Base-by-base conservation (phyloP, 2,888 invertebrate species). In the Rhabditoides inermis region DNA sequence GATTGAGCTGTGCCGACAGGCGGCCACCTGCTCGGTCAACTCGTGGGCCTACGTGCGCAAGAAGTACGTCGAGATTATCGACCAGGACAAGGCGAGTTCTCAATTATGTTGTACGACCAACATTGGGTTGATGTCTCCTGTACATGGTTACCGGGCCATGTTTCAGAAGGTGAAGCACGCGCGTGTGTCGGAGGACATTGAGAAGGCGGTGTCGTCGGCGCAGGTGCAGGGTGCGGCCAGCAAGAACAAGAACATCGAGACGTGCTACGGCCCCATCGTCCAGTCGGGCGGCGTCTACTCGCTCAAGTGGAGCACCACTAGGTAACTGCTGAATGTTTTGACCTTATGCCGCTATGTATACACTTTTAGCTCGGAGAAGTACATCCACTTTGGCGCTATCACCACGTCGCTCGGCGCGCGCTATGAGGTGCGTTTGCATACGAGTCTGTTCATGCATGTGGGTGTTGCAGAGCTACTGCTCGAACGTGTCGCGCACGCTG, bases 251-350 rank as follows among this genome's bases (percentile, higher is more conserved):
- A 84, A 84, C 26, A 87, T 90, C 3, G 95, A 98, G 75, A 88
- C 91, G 85, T 98, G 95, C 76, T 99, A 95, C 77, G 91, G 94
- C 0, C 89, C 98, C 0, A 99, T 99, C 54, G 90, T 99, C 72
- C 98, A 98, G 78, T 95, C 94, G 32, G 98, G 98, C 7, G 95
- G 94, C n/a, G 85, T 87, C 76, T 98, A 95, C 80, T 88, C 86
- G 74, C 82, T 99, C 42, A 99, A 98, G 79, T 98, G 95, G 79
- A 94, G 91, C 76, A 89, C 88, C 3, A 85, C 79, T 48, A 83
- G 83, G 82, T 82, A 63, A 51, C n/a, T n/a, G n/a, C n/a, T n/a
- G 23, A 18, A 25, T 12, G 32, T 30, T 22, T 27, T 26, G 22
- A 35, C n/a, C n/a, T n/a, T n/a, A 15, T 49, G 12, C 3, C 7